Conservation (phyloP, 2,113 vertebrate genomes). For the Psilopogon haemacephalus region DNA sequence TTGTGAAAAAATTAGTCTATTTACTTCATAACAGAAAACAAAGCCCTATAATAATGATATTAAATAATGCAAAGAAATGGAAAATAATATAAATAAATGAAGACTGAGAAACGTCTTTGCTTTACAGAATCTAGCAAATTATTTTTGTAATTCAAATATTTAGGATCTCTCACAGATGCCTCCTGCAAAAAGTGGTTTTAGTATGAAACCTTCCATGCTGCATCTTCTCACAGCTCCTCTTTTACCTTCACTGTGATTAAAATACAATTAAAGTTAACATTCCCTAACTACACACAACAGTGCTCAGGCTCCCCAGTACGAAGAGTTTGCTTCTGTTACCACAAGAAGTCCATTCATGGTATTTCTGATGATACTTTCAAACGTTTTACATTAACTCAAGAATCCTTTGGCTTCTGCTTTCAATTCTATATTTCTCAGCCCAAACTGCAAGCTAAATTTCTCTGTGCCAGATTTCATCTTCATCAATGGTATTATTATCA, state of each 20-base stretch:
- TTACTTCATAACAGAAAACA: neutral
- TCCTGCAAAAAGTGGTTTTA: neutral
- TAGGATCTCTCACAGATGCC: neutral
- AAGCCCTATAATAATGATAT: neutral
- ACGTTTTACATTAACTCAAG: neutral
- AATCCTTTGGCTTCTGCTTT: neutral
- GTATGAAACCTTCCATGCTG: neutral
- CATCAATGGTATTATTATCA: slow-evolving; percentile 13
- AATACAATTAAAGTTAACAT: neutral
- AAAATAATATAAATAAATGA: neutral
- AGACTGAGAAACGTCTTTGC: neutral
- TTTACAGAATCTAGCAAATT: neutral
- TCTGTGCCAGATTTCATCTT: neutral
- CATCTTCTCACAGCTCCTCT: neutral
- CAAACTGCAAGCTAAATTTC: neutral
- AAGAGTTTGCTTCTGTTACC: neutral
- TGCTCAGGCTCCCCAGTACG: neutral
- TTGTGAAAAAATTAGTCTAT: neutral
- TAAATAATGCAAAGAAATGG: neutral
- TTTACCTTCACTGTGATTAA: neutral
- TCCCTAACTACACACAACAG: neutral
- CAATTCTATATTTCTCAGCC: neutral
- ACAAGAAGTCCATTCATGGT: neutral
- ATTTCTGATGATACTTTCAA: neutral
- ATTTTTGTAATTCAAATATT: neutral